Conservation (phyloP, 1,140 invertebrate genomes). For the Scaptomyza hsui region DNA sequence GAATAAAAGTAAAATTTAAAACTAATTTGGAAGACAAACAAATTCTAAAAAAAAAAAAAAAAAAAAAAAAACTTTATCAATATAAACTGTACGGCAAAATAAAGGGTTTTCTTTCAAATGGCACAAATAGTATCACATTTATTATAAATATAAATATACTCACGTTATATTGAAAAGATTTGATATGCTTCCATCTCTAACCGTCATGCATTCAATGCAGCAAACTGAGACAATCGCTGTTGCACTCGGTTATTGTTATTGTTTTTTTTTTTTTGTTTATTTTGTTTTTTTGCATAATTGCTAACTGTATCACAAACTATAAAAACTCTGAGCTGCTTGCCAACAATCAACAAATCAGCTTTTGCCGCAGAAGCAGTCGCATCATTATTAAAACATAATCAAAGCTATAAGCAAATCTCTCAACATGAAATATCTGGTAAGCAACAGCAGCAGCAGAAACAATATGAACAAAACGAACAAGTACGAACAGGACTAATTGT, state of each 20-base stretch:
- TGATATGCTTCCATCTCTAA: conserved; percentile 11
- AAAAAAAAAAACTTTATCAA: no score
- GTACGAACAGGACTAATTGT: background rate
- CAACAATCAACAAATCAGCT: conserved; percentile 58
- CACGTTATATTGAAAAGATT: no score
- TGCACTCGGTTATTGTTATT: conserved; percentile 27
- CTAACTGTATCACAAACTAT: conserved; percentile 75
- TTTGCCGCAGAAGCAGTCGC: conserved; percentile 34
- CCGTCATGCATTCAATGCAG: conserved; percentile 65
- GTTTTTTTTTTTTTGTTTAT: conserved; percentile 24
- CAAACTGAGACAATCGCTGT: conserved; percentile 58
- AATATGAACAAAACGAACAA: background rate
- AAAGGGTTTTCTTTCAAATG: no score
- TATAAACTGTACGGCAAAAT: no score
- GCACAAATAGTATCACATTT: no score
- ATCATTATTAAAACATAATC: conserved; percentile 3
- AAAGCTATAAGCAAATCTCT: background rate
- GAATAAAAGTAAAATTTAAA: no score
- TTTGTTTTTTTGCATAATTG: conserved; percentile 70
- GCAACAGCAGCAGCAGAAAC: conserved; percentile 12
- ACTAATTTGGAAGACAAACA: no score
- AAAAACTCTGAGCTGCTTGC: conserved; percentile 51
- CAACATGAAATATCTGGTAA: conserved; percentile 72
- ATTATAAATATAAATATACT: no score
- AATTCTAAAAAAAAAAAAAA: no score